phyloP scores from a whole-genome alignment of 2,113 vertebrate genomes.

The Bubo bubo region DNA sequence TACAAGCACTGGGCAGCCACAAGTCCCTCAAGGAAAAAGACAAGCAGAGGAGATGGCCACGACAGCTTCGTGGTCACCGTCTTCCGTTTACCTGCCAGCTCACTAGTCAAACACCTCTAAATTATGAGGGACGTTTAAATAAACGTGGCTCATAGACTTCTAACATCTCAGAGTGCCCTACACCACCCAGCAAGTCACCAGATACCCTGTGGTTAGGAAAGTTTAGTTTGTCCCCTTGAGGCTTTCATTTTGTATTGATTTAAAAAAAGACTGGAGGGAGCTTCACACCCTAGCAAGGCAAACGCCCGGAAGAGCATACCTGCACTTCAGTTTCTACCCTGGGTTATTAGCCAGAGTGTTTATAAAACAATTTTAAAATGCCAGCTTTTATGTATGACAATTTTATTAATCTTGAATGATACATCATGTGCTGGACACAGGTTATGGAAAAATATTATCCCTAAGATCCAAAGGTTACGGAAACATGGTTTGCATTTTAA shows the following conservation, averaged over 20 bases:
- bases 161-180: neutral
- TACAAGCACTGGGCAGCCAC: neutral
- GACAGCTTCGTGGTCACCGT: neutral
- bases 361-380: slow-evolving; percentile 19
- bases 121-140: neutral
- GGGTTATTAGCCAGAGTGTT: slow-evolving; percentile 5
- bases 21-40: neutral
- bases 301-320: neutral
- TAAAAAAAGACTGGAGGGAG: neutral
- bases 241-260: neutral
- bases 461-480: neutral
- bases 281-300: neutral
- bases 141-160: neutral
- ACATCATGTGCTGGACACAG: neutral
- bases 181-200: neutral
- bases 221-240: neutral
- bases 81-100: neutral
- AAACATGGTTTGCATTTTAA: slow-evolving; percentile 49
- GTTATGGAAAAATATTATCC: neutral
- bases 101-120: neutral
- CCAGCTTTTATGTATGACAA: slow-evolving; percentile 28
- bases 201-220: fast-evolving
- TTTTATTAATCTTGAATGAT: slow-evolving; percentile 43
- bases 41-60: neutral
- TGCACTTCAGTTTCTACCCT: neutral